Evolutionary conservation across 2,888 invertebrate genomes (phyloP), one percentile per base, ranked within the genome.

Genomic region (Toxonevra muliebris): DNA sequence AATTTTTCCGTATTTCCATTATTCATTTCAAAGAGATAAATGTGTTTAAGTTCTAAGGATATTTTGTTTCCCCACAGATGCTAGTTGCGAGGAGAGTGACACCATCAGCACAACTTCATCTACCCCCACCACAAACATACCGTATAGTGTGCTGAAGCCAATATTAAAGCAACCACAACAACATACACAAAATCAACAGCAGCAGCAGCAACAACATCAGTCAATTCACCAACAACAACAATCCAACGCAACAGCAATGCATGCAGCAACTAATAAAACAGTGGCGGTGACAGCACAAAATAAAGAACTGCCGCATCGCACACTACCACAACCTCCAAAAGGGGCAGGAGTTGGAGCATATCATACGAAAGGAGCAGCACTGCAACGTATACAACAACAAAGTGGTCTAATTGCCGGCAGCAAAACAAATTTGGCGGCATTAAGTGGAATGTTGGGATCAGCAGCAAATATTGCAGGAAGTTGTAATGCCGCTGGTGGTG

Each of bases 31-130:
- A 30, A 30, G 7, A 30, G 30, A 30, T 30, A n/a, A n/a, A n/a
- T n/a, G n/a, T n/a, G 30, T 7, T 30, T 2, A 2, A 30, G 7
- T 30, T 30, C 30, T 30, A 30, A 30, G 30, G 30, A 30, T 4
- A 30, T 30, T 30, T 30, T 30, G 30, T 30, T 30, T 30, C 55
- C 65, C 70, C 68, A 8, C 68, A 82, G 77, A 79, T 74, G 76
- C 73, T 61, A 80, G 80, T 69, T 83, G 82, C 73, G 84, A 84
- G 53, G 84, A 83, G 66, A 81, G 79, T 68, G 83, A 84, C 68
- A 77, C 76, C 54, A 79, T 77, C 69, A 79, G 80, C 76, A 79
- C 76, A 65, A 71, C 76, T 69, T 79, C 80, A 63, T 79, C 80
- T 40, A 77, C 84, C 74, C 58, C 80, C 68, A 77, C 82, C 71